Evolutionary conservation across 2,113 vertebrate species (phyloP).

Genomic region (Carlito syrichta): DNA sequence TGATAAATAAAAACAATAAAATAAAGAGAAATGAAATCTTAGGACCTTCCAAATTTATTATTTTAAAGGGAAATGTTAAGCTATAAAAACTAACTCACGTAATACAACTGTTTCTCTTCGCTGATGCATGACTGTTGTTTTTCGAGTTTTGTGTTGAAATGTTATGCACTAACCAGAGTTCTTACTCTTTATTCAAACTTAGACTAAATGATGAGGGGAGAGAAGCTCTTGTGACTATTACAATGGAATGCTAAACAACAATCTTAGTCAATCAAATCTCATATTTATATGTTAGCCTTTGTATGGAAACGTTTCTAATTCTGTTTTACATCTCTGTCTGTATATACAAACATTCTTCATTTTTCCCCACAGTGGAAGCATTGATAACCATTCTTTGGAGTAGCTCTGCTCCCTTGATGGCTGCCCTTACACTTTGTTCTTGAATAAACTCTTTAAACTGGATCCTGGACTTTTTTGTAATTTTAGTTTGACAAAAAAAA

Average conservation of each 20-base stretch:
- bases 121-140: background rate
- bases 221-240: background rate
- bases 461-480: background rate
- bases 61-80: background rate
- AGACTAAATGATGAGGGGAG: background rate
- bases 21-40: background rate
- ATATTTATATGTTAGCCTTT: background rate
- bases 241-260: background rate
- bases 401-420: background rate
- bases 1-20: background rate
- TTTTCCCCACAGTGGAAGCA: background rate
- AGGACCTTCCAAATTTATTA: background rate
- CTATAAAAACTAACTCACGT: background rate
- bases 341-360: no score
- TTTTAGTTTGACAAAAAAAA: background rate
- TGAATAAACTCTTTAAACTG: background rate
- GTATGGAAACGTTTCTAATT: background rate
- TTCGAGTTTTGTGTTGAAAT: background rate
- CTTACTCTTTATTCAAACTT: background rate
- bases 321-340: background rate
- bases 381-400: background rate
- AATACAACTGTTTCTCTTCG: background rate
- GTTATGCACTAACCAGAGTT: background rate
- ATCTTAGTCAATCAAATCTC: background rate
- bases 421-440: background rate